Evolutionary conservation across 2,888 invertebrate genomes (phyloP).

Genomic region (Argyresthia albistria): DNA sequence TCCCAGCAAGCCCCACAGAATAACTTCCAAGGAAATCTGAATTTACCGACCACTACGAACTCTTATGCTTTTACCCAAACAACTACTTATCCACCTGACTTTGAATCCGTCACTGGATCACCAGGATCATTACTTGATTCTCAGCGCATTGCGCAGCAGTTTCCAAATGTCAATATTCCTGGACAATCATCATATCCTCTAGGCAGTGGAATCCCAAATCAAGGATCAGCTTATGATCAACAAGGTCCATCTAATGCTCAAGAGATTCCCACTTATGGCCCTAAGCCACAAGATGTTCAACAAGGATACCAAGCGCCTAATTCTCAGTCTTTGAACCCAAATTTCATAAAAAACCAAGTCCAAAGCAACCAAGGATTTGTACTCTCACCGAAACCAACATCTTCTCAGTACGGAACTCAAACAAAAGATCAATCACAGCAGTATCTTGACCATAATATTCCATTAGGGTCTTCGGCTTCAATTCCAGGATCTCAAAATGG

Average conservation of each 20-base stretch:
- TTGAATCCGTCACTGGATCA: not conserved
- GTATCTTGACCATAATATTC: too few species aligned
- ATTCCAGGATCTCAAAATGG: too few species aligned
- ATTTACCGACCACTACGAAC: slow-evolving; percentile 24
- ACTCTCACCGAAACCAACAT: too few species aligned
- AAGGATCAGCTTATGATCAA: not conserved
- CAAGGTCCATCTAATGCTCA: not conserved
- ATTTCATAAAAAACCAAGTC: too few species aligned
- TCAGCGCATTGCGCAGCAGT: not conserved
- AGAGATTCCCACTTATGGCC: too few species aligned
- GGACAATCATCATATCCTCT: not conserved
- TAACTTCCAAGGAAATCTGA: slow-evolving; percentile 11
- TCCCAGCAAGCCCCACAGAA: slow-evolving; percentile 8
- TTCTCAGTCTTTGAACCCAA: too few species aligned
- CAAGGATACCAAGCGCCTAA: too few species aligned
- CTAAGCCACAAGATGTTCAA: too few species aligned
- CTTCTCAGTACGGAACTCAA: too few species aligned
- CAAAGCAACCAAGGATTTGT: too few species aligned
- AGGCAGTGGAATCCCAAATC: not conserved
- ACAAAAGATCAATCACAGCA: too few species aligned
- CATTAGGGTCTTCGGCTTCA: too few species aligned
- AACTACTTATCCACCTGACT: slow-evolving; percentile 25
- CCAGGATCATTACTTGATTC: not conserved
- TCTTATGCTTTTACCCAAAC: slow-evolving; percentile 35
- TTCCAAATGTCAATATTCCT: not conserved